Base-by-base conservation (phyloP, 1,140 invertebrate genomes). In the Polypedilum vanderplanki region DNA sequence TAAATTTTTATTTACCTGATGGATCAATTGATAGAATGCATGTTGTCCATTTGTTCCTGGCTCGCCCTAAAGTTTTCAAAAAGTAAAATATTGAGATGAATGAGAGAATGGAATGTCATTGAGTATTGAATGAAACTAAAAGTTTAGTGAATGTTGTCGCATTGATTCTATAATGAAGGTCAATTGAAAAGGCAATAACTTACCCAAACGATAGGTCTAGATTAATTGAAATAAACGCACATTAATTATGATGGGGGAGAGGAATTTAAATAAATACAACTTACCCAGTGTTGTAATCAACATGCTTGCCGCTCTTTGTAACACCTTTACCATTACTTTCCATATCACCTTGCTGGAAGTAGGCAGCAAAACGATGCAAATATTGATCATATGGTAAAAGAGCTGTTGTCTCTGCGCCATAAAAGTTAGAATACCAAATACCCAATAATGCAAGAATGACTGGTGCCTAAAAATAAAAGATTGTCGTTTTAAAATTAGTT, bases 331-430 rank as follows among this genome's bases (percentile, higher is more conserved):
- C 98, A 86, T 99, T 99, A 76, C 95, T 98, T 85, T 99, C 98
- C 98, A 99, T 99, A 82, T 99, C 98, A 10, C 97, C 98, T 87
- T 99, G 98, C 86, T 99, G 98, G 85, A 99, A 99, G 84, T 99
- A 99, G 10, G 98, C 97, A 57, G 98, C 94, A 86, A 99, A 99
- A 80, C 97, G 90, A 81, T 99, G 98, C 77, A 99, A 83, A 83
- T 99, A 99, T 85, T 99, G 93, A 83, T 99, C 98, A 84, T 99
- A 99, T 0, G 98, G 98, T 64, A 99, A 85, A 0, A 99, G 85
- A 7, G 96, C 94, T 79, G 98, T 95, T 0, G 97, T 98, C 86
- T 99, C 97, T 10, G 94, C 91, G 17, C 93, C 93, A 82, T 90
- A 96, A 80, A 99, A 97, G 83, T 99, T 99, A 74, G 87, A 86